Conservation (phyloP, 2,888 invertebrate genomes). For the Acronicta alni region DNA sequence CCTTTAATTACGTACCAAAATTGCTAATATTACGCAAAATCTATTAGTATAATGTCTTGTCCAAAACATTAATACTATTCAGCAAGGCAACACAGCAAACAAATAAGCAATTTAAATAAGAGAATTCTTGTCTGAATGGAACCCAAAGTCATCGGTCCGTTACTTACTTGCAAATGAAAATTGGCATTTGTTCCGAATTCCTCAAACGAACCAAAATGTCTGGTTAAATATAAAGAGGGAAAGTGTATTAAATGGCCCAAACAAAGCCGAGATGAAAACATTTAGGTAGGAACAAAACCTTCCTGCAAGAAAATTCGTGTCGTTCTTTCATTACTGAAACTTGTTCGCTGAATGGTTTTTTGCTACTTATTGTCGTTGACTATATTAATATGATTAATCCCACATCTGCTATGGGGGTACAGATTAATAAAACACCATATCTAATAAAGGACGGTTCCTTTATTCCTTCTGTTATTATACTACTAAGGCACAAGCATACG, state of each 20-base stretch:
- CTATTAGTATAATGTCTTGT: constrained; percentile 12
- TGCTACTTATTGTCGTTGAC: not conserved
- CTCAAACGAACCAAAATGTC: constrained; percentile 11
- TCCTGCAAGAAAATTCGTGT: not conserved
- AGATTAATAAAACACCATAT: too few relatives aligned
- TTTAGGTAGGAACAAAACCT: not conserved
- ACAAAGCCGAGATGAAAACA: not conserved
- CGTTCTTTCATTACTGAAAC: not conserved
- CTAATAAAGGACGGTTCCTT: not conserved
- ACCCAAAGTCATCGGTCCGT: constrained; percentile 18
- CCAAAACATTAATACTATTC: constrained; percentile 15
- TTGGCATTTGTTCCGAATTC: constrained; percentile 27
- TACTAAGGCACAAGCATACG: too few relatives aligned
- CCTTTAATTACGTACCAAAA: constrained; percentile 8
- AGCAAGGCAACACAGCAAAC: constrained; percentile 5
- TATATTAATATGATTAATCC: not conserved
- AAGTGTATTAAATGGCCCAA: not conserved
- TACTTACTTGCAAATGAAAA: constrained; percentile 35
- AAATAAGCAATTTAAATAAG: constrained; percentile 41
- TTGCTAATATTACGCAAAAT: constrained; percentile 15
- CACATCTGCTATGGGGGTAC: not conserved
- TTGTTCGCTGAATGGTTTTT: not conserved
- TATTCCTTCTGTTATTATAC: too few relatives aligned
- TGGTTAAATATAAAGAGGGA: constrained; percentile 9
- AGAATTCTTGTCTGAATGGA: constrained; percentile 10